phyloP scores from a whole-genome alignment of 2,113 vertebrate species.

The Nothoprocta pentlandii region DNA sequence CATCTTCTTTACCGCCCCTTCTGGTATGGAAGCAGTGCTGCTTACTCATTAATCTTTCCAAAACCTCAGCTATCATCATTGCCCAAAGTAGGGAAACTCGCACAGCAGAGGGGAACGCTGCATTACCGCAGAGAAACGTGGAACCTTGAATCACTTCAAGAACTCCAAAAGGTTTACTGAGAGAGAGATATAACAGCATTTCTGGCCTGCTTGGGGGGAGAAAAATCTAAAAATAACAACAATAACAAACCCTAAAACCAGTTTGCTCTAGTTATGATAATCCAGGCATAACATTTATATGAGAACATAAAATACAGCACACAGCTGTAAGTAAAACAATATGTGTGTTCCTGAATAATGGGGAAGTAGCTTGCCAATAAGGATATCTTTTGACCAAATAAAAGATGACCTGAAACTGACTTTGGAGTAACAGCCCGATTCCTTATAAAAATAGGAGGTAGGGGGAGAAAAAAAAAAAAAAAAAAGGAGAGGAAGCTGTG shows the following conservation, averaged over 20 bases:
- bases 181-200: conserved; percentile 51
- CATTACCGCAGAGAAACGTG: not conserved
- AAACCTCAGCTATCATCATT: not conserved
- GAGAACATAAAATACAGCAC: conserved; percentile 84
- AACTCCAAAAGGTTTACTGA: conserved; percentile 6
- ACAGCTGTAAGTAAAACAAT: conserved; percentile 86
- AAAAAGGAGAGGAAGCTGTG: conserved; percentile 79
- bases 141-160: conserved; percentile 15
- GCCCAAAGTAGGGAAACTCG: not conserved
- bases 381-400: conserved; percentile 83
- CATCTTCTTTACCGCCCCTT: not conserved
- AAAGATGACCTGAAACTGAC: conserved; percentile 90
- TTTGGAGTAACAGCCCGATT: conserved; percentile 84
- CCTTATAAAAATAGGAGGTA: conserved; percentile 82
- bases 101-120: not conserved
- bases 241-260: conserved; percentile 78
- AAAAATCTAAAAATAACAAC: conserved; percentile 63
- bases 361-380: conserved; percentile 80
- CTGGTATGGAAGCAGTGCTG: not conserved
- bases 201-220: conserved; percentile 12
- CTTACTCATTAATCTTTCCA: not conserved
- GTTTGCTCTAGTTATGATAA: conserved; percentile 81
- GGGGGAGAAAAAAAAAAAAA: conserved; percentile 18
- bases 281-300: conserved; percentile 84
- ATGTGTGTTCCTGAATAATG: conserved; percentile 83